phyloP scores from a whole-genome alignment of 2,888 invertebrate genomes.

The Volucella inanis region DNA sequence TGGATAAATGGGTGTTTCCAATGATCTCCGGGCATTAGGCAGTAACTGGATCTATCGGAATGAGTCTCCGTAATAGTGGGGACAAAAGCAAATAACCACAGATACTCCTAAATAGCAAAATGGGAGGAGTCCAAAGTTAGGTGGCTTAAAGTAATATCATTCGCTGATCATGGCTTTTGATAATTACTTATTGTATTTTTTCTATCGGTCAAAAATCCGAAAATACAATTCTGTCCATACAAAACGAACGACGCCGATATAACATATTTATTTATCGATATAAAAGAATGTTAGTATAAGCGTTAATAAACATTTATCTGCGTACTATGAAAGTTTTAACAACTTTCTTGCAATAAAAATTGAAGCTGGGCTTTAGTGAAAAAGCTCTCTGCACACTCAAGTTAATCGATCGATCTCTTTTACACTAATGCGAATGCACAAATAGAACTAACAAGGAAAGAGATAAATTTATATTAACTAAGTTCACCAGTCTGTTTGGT shows the following conservation, averaged over 20 bases:
- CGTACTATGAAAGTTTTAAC: slow-evolving; percentile 57
- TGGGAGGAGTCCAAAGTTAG: slow-evolving; percentile 69
- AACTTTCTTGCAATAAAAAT: neutral
- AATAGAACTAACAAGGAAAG: slow-evolving; percentile 20
- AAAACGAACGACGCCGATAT: neutral
- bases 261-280: neutral
- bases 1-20: slow-evolving; percentile 64
- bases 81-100: slow-evolving; percentile 49
- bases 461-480: neutral
- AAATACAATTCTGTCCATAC: slow-evolving; percentile 7
- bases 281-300: neutral
- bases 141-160: slow-evolving; percentile 19
- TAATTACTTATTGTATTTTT: slow-evolving; percentile 2
- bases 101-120: slow-evolving; percentile 49
- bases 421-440: neutral
- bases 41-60: slow-evolving; percentile 50
- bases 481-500: slow-evolving; percentile 18
- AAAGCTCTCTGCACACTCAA: slow-evolving; percentile 67
- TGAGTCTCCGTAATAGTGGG: slow-evolving; percentile 37
- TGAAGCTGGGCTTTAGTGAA: slow-evolving; percentile 48
- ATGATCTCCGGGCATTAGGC: slow-evolving; percentile 47
- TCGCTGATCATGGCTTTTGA: slow-evolving; percentile 40
- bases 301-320: neutral
- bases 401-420: slow-evolving; percentile 8
- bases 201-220: neutral